phyloP scores from a whole-genome alignment of 2,797 vertebrate genomes.

The Oryzias sinensis region DNA sequence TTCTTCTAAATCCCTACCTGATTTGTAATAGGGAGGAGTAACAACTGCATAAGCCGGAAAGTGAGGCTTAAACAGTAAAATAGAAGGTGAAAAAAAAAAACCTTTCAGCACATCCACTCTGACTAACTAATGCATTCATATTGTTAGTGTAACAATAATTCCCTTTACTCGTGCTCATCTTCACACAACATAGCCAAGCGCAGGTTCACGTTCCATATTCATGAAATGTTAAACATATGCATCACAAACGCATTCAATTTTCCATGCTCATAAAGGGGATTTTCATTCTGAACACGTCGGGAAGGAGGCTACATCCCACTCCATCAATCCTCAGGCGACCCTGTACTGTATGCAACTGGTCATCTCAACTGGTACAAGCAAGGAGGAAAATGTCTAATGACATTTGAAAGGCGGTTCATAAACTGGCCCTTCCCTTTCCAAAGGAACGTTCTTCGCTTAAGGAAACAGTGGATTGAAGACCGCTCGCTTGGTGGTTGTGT shows the following conservation, averaged over 20 bases:
- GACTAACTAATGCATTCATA: conserved; percentile 38
- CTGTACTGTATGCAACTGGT: conserved; percentile 45
- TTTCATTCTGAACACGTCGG: conserved; percentile 50
- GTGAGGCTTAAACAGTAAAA: conserved; percentile 28
- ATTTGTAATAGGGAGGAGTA: conserved; percentile 39
- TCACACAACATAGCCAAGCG: conserved; percentile 12
- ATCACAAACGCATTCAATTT: conserved; percentile 42
- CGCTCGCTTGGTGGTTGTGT: conserved; percentile 23
- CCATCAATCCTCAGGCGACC: conserved; percentile 32
- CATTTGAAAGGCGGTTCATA: conserved; percentile 62
- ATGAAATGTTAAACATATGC: conserved; percentile 24
- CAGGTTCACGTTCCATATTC: conserved; percentile 13
- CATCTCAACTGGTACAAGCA: conserved; percentile 50
- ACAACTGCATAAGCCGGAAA: conserved; percentile 58
- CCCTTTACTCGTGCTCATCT: conserved; percentile 14
- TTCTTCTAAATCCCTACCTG: conserved; percentile 44
- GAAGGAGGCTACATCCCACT: conserved; percentile 17
- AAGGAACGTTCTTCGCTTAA: conserved; percentile 18
- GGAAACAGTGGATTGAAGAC: conserved; percentile 35
- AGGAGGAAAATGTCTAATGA: conserved; percentile 55
- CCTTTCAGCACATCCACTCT: conserved; percentile 16
- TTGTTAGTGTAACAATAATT: conserved; percentile 31
- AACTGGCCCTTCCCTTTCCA: conserved; percentile 25
- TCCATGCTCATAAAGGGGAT: conserved; percentile 26
- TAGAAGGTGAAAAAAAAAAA: conserved; percentile 7